phyloP scores from a whole-genome alignment of 2,113 vertebrate species.

The Pholis gunnellus region DNA sequence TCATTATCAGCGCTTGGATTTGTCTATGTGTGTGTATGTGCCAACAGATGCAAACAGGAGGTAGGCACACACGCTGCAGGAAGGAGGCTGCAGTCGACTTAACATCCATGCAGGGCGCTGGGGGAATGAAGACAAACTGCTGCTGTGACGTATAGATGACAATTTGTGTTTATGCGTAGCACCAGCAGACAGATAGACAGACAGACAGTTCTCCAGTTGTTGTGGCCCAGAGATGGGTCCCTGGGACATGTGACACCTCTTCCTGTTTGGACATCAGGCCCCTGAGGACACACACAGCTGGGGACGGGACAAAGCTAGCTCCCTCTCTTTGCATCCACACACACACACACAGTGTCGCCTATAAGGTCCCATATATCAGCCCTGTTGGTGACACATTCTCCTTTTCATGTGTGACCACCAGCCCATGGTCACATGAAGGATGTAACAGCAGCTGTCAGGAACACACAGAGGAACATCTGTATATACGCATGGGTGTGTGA shows the following conservation, averaged over 20 bases:
- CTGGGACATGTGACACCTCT: constrained; percentile 74
- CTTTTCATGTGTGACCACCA: constrained; percentile 69
- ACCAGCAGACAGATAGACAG: constrained; percentile 13
- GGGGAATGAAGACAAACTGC: constrained; percentile 70
- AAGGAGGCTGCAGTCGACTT: constrained; percentile 61
- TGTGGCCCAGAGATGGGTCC: constrained; percentile 65
- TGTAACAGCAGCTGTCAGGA: constrained; percentile 67
- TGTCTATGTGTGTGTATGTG: constrained; percentile 14
- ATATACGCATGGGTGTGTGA: constrained; percentile 21
- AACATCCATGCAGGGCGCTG: constrained; percentile 60
- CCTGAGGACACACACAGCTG: constrained; percentile 72
- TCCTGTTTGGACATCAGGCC: constrained; percentile 76
- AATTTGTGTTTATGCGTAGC: constrained; percentile 1
- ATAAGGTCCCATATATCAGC: constrained; percentile 64
- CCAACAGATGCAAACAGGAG: constrained; percentile 65
- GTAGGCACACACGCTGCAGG: constrained; percentile 34
- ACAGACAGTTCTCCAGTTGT: constrained; percentile 58
- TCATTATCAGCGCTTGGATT: constrained; percentile 66
- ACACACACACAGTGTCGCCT: constrained; percentile 31
- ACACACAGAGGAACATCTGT: constrained; percentile 72
- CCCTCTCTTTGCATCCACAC: constrained; percentile 35
- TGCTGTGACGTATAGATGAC: constrained; percentile 47
- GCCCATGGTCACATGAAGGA: constrained; percentile 68
- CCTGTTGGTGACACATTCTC: constrained; percentile 61
- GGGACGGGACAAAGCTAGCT: constrained; percentile 58